These are phyloP conservation scores for Diceros bicornis DNA, from an alignment of 2,797 vertebrate genomes.

Conservation along the genomic window DNA sequence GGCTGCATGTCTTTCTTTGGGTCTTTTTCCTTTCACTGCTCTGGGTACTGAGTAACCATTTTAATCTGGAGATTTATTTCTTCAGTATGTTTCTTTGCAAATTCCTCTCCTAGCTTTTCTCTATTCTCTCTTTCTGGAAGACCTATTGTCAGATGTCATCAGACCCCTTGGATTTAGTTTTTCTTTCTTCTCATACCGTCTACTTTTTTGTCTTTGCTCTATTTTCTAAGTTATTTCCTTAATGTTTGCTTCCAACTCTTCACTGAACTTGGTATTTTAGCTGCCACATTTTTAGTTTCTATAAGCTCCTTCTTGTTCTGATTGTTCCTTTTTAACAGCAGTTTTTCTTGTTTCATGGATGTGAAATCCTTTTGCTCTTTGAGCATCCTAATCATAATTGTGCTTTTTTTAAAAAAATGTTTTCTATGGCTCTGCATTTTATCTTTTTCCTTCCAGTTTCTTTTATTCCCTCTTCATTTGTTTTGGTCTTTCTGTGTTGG, in stretches of 20 bases:
- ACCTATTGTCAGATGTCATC: not conserved
- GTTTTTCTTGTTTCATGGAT: constrained; percentile 32
- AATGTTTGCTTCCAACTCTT: constrained; percentile 26
- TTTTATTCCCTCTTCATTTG: not conserved
- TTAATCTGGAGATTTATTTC: constrained; percentile 40
- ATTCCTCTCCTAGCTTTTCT: constrained; percentile 5
- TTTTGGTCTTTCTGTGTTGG: constrained; percentile 21
- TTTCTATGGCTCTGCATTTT: constrained; percentile 21
- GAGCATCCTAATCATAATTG: not conserved
- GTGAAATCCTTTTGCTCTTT: not conserved
- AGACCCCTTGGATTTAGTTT: not conserved
- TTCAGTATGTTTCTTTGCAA: not conserved
- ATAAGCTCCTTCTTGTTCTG: not conserved
- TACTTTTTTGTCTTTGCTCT: constrained; percentile 11
- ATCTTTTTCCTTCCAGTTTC: constrained; percentile 12
- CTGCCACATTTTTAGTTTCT: constrained; percentile 24
- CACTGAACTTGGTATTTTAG: constrained; percentile 23
- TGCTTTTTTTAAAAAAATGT: not conserved
- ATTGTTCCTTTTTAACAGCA: not conserved
- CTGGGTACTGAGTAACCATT: not conserved
- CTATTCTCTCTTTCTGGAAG: constrained; percentile 16
- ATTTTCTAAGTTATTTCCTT: not conserved
- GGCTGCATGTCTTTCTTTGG: not conserved
- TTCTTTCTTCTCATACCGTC: constrained; percentile 27
- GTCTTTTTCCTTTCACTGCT: constrained; percentile 29